Base-by-base conservation (phyloP, 2,113 vertebrate species). In the Ceyx margarethae region DNA sequence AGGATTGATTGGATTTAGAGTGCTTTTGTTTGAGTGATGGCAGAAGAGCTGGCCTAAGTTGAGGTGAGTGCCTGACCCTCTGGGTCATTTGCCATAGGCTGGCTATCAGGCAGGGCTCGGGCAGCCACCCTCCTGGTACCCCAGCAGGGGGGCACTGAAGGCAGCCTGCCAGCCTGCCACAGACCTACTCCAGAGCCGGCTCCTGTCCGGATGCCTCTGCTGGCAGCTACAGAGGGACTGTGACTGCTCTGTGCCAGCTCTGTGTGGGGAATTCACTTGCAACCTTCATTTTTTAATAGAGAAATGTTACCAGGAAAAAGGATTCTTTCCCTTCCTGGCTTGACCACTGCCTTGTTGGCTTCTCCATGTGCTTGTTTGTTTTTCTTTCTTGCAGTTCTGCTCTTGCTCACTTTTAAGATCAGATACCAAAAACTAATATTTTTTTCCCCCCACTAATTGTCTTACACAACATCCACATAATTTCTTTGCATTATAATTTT, bases 351-450 rank as follows among this genome's bases (percentile, higher is more conserved):
- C 67, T 81, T 91, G 15, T 66, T 81, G 45, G 23, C 53, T 86
- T 80, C 31, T 90, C 60, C 50, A 50, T 87, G 58, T 90, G 75
- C 51, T 96, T 29, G 5, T 92, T 58, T 81, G 31, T 65, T 91
- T 83, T 94, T 56, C 13, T 60, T 66, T 7, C 37, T 73, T 76
- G n/a, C 29, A 50, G 13, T 78, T 85, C 28, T 83, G 28, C 48
- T 93, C 46, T 65, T 95, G 48, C 33, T 85, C 43, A 29, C 37
- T 69, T 91, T 19, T 79, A 85, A 95, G 53, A 84, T 48, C 60
- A 62, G 66, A 68, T 42, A 23, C 3, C 0, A 13, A 15, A 14
- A 37, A 2, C 5, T 10, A 46, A 7, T 21, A 10, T 3, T 1
- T 26, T 37, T 91, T 88, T 46, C 12, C 37, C 37, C 37, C 37